Conservation (phyloP, 1,140 invertebrate species). For the Atta cephalotes region DNA sequence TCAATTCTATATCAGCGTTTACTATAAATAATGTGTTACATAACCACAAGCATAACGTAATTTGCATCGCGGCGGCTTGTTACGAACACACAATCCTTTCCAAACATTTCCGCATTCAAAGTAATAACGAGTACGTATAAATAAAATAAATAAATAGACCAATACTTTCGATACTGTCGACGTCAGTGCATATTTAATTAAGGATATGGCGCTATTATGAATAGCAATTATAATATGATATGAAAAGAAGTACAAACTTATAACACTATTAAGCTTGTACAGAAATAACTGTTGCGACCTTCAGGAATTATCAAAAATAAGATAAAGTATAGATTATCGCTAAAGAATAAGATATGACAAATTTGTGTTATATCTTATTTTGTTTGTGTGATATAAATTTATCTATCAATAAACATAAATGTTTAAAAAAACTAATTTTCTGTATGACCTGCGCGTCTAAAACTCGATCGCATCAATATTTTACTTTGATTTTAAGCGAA, state of each 20-base stretch:
- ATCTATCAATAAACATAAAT: not conserved
- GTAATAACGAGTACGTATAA: not conserved
- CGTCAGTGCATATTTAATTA: not conserved
- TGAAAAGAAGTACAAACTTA: not conserved
- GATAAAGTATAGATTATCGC: not conserved
- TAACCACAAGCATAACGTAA: not conserved
- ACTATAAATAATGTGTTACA: conserved; percentile 1
- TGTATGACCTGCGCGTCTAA: no score
- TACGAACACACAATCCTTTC: not conserved
- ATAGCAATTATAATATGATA: not conserved
- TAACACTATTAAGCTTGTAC: not conserved
- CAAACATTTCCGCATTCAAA: not conserved
- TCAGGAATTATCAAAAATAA: not conserved
- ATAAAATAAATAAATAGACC: not conserved
- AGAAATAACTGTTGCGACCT: not conserved
- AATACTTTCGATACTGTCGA: not conserved
- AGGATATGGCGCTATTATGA: not conserved
- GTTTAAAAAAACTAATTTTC: no score
- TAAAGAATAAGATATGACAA: not conserved
- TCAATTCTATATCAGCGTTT: not conserved
- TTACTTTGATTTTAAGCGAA: no score
- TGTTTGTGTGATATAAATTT: not conserved
- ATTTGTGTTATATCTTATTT: no score
- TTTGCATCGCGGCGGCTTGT: not conserved
- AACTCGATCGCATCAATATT: no score